A percentile compares a stretch with the other conserved stretches of the same genome.
These are phyloP conservation scores for Lerista edwardsae DNA, from an alignment of 2,797 vertebrate genomes.

Conservation along the genomic window DNA sequence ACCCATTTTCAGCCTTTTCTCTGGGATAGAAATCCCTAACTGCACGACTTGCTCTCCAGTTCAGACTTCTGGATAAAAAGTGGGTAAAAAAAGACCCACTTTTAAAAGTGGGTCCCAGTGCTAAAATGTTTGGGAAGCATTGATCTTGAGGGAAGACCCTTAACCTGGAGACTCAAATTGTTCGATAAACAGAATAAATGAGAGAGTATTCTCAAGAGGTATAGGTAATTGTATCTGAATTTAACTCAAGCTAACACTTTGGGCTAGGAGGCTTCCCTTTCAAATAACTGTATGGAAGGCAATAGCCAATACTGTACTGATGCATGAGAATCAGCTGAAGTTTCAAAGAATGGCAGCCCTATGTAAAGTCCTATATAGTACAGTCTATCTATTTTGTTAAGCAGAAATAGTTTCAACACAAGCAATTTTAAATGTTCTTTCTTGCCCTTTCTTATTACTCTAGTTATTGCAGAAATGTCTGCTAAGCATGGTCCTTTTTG, in stretches of 20 bases:
- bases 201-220: neutral
- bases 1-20: too few species aligned
- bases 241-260: neutral
- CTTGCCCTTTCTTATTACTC: neutral
- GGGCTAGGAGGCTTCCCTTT: neutral
- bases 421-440: neutral
- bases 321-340: neutral
- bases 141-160: too few species aligned
- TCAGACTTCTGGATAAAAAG: too few species aligned
- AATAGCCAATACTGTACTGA: too few species aligned
- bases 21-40: too few species aligned
- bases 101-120: too few species aligned
- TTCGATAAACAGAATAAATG: neutral
- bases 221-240: neutral
- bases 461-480: slow-evolving; percentile 16
- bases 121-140: too few species aligned
- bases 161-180: neutral
- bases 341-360: neutral
- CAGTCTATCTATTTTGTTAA: neutral
- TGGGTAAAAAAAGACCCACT: too few species aligned
- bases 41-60: too few species aligned
- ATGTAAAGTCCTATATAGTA: neutral
- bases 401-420: neutral
- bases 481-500: fast-evolving
- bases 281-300: neutral